These are phyloP conservation scores for Percina caprodes DNA, from an alignment of 2,113 vertebrate genomes.

Conservation along the genomic window DNA sequence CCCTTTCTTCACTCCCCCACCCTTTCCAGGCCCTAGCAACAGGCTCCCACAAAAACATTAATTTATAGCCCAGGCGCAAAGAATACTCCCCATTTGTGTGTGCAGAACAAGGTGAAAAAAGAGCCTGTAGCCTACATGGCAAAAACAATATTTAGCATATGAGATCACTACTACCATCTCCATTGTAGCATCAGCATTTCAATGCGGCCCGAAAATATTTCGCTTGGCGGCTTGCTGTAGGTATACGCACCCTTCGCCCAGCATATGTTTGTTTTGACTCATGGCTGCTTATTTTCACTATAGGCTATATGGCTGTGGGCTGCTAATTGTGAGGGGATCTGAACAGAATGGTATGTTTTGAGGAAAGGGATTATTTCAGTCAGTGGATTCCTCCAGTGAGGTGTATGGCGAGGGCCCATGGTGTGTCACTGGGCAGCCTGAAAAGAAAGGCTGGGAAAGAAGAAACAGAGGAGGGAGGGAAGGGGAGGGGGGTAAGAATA, in stretches of 20 bases:
- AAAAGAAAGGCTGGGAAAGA: not conserved
- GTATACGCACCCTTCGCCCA: conserved; percentile 53
- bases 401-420: conserved; percentile 14
- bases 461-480: not conserved
- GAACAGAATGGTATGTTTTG: conserved; percentile 56
- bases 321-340: conserved; percentile 78
- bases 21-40: conserved; percentile 75
- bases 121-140: conserved; percentile 62
- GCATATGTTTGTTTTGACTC: conserved; percentile 80
- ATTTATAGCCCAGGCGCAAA: conserved; percentile 72
- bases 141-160: conserved; percentile 84
- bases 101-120: conserved; percentile 60
- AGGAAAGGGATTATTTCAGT: conserved; percentile 66
- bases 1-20: conserved; percentile 12
- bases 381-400: conserved; percentile 41
- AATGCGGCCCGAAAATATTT: conserved; percentile 76
- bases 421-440: conserved; percentile 26
- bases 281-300: conserved; percentile 78
- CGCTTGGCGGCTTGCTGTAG: conserved; percentile 69
- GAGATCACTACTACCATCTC: conserved; percentile 78
- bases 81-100: conserved; percentile 66
- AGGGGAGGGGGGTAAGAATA: not conserved
- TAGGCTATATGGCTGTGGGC: conserved; percentile 66
- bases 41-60: conserved; percentile 77
- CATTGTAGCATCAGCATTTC: conserved; percentile 71